Conservation (phyloP, 2,113 vertebrate genomes). For the pig (Sus scrofa) region T2T-Sscrofa CM000817.6:159626501-159627000, state of each 20-base stretch:
- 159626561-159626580: conserved; percentile 26
- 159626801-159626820: background rate
- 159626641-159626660: background rate
- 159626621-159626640: conserved; percentile 59
- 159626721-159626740: background rate
- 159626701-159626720: conserved; percentile 38
- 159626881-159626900: too few species aligned
- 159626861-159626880: background rate
- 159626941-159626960: background rate
- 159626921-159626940: background rate
- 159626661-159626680: conserved; percentile 2
- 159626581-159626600: conserved; percentile 49
- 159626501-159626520: conserved; percentile 67
- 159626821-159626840: background rate
- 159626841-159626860: background rate
- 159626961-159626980: background rate
- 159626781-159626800: background rate
- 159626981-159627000: background rate
- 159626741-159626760: too few species aligned
- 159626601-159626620: conserved; percentile 35
- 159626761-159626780: conserved; percentile 12
- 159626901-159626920: background rate
- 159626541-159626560: conserved; percentile 79
- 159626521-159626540: conserved; percentile 67
- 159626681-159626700: background rate